Percentiles rank a stretch among this genome's conserved stretches.
These are phyloP conservation scores for Henicopernis longicauda DNA, from an alignment of 2,113 vertebrate species.

Conservation along the genomic window DNA sequence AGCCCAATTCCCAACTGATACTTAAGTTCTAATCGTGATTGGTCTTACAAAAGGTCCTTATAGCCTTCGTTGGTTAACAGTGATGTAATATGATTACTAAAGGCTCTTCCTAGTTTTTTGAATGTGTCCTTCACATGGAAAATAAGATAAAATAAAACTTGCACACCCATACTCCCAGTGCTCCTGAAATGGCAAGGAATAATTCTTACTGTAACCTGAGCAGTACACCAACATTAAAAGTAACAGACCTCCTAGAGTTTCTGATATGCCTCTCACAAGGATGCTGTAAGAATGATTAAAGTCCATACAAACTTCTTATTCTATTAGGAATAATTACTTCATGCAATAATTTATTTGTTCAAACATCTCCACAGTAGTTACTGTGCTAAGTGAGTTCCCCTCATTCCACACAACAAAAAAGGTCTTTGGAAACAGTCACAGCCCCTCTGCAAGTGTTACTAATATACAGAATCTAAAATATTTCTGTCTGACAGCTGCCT, in stretches of 20 bases:
- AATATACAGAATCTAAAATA: background rate
- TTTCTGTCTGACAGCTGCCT: conserved; percentile 3
- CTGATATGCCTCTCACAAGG: background rate
- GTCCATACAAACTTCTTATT: background rate
- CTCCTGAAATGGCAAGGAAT: background rate
- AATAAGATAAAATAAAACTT: background rate
- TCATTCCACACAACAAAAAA: background rate
- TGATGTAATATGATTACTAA: background rate
- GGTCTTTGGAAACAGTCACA: background rate
- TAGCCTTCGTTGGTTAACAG: background rate
- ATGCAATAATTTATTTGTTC: background rate
- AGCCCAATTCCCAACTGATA: background rate
- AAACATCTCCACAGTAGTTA: background rate
- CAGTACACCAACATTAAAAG: background rate
- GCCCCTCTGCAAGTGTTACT: background rate
- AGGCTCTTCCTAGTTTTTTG: background rate
- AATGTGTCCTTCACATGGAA: background rate
- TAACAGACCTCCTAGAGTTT: background rate
- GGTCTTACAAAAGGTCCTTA: background rate
- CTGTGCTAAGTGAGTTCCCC: background rate
- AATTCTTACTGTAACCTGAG: background rate
- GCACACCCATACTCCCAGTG: background rate
- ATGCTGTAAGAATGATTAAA: background rate
- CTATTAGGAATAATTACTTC: background rate
- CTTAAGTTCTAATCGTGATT: background rate